These are phyloP conservation scores for Hippocampus kuda DNA, from an alignment of 2,797 vertebrate species.

Conservation along the genomic window DNA sequence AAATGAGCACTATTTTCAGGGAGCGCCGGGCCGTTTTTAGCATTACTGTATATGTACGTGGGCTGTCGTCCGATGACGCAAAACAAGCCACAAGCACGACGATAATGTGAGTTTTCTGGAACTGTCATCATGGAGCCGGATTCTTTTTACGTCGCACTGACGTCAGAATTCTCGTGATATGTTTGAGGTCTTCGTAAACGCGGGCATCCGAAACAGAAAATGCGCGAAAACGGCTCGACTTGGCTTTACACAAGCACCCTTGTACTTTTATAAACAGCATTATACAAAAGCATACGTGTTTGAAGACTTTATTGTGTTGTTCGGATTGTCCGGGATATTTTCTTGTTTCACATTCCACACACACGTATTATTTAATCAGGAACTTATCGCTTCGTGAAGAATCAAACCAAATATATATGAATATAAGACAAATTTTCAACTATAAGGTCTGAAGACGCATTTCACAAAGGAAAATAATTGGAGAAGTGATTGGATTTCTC, in stretches of 20 bases:
- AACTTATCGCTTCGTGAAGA: not conserved
- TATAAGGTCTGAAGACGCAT: not conserved
- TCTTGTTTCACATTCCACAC: not conserved
- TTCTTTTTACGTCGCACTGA: conserved; percentile 63
- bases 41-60: not conserved
- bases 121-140: conserved; percentile 52
- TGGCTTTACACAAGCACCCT: not conserved
- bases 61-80: conserved; percentile 5
- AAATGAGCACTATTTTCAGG: not conserved
- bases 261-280: not conserved
- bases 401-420: not conserved
- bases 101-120: conserved; percentile 47
- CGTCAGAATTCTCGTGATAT: conserved; percentile 46
- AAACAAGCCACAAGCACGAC: conserved; percentile 15
- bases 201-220: not conserved
- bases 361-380: not conserved
- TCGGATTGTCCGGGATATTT: not conserved
- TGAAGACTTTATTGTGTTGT: not conserved
- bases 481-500: not conserved
- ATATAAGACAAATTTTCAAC: not conserved
- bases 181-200: conserved; percentile 17
- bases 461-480: not conserved
- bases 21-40: not conserved
- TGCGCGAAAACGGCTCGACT: not conserved
- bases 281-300: not conserved